Evolutionary conservation across 2,113 vertebrate genomes (phyloP), one percentile per base, ranked within the genome.

Genomic region (Paralichthys olivaceus): DNA sequence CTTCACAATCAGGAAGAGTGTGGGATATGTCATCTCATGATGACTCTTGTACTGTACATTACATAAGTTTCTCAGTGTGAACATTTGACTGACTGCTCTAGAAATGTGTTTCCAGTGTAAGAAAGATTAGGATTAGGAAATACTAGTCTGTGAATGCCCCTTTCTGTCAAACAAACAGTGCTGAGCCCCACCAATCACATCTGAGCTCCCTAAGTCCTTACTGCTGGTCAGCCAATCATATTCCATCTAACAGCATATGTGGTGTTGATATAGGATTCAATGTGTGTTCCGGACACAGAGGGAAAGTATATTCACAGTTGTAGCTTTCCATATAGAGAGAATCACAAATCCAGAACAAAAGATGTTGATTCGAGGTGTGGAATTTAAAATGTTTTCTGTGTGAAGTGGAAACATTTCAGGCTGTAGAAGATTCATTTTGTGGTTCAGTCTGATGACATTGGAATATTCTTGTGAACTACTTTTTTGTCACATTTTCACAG

Each of bases 81-180:
- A 11, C 37, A 34, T 57, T 34, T 34, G 28, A 28, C 63, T 15
- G 5, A 47, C 55, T 68, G 40, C 28, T 62, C 70, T 7, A 29
- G 22, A 58, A 71, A 81, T 29, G 51, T 65, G 60, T 62, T 59
- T 29, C 61, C 53, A 26, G 17, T 53, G 47, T 20, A 59, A 72
- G 64, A 80, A 47, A 69, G 68, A 63, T 85, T 78, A 62, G 77
- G 69, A 76, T 90, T 86, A 75, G 66, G 79, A 83, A 84, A 77
- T 54, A 40, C 75, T 8, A 8, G 59, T 54, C 74, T 69, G 61
- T 89, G 77, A 89, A 87, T 75, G 75, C 2, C 73, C 75, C 43
- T 55, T 49, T 58, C 49, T 79, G 72, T 78, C 54, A 68, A 7
- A 85, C 67, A 5, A 83, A 49, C 32, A 78, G 81, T 13, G 4